Conservation (phyloP, 2,888 invertebrate species). For the Parnassius glacialis region DNA sequence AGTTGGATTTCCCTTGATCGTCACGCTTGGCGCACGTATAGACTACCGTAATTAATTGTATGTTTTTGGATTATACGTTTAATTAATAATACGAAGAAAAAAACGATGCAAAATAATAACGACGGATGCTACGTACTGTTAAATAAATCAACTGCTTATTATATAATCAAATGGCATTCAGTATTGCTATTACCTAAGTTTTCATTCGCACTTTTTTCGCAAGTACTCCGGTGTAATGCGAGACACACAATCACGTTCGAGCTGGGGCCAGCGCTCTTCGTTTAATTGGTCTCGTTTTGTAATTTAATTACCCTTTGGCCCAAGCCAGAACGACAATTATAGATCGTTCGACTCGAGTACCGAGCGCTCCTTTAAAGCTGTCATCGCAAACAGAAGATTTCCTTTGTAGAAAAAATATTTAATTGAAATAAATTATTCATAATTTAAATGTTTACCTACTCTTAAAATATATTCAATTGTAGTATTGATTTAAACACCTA, state of each 20-base stretch:
- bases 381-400: constrained; percentile 12
- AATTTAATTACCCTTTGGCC: constrained; percentile 81
- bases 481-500: too few species aligned
- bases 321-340: constrained; percentile 72
- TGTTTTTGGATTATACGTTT: too few species aligned
- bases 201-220: constrained; percentile 14
- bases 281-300: constrained; percentile 77
- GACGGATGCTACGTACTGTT: too few species aligned
- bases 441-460: too few species aligned
- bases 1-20: too few species aligned
- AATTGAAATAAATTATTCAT: too few species aligned
- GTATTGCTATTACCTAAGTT: neutral
- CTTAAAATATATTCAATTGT: too few species aligned
- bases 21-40: too few species aligned
- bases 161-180: neutral
- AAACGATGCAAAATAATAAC: too few species aligned
- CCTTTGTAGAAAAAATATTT: constrained; percentile 4
- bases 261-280: constrained; percentile 47
- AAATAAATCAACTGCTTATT: too few species aligned
- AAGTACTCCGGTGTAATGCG: constrained; percentile 20
- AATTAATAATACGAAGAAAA: too few species aligned
- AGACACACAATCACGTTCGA: constrained; percentile 34
- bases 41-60: too few species aligned
- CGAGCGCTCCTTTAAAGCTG: constrained; percentile 3
- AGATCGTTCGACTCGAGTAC: constrained; percentile 56